These are phyloP conservation scores for Phengaris arion DNA, from an alignment of 2,888 invertebrate genomes.

Conservation along the genomic window DNA sequence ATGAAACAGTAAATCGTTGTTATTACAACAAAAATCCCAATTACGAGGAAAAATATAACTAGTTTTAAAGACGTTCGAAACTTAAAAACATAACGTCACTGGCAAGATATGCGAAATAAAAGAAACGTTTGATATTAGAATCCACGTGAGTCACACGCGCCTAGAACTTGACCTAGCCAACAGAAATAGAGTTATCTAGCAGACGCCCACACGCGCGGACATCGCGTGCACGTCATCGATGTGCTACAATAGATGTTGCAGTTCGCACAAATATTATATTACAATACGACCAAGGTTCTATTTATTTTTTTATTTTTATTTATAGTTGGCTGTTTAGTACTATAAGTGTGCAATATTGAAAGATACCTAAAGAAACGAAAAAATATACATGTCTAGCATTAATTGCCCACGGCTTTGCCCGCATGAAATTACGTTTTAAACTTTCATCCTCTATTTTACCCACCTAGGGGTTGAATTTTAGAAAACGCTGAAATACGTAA, in stretches of 20 bases:
- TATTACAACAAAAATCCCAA: not conserved
- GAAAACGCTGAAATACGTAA: too few relatives aligned
- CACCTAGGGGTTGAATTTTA: too few relatives aligned
- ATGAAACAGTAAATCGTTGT: not conserved
- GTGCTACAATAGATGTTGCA: not conserved
- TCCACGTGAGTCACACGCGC: constrained; percentile 21
- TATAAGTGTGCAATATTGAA: too few relatives aligned
- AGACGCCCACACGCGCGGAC: constrained; percentile 31
- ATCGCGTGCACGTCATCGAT: not conserved
- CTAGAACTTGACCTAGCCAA: constrained; percentile 44
- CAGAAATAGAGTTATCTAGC: constrained; percentile 38
- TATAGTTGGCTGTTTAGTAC: too few relatives aligned
- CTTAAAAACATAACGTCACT: not conserved
- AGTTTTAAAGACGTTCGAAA: not conserved
- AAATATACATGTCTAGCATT: too few relatives aligned
- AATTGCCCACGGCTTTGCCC: too few relatives aligned
- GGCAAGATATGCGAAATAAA: not conserved
- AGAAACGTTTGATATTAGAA: constrained; percentile 1
- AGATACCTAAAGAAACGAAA: too few relatives aligned
- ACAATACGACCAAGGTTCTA: too few relatives aligned
- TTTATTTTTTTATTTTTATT: too few relatives aligned
- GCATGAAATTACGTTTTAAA: too few relatives aligned
- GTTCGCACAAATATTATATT: not conserved
- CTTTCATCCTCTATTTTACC: too few relatives aligned
- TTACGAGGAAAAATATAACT: not conserved